Evolutionary conservation across 2,888 invertebrate species (phyloP).

Genomic region (Diogma glabrata): DNA sequence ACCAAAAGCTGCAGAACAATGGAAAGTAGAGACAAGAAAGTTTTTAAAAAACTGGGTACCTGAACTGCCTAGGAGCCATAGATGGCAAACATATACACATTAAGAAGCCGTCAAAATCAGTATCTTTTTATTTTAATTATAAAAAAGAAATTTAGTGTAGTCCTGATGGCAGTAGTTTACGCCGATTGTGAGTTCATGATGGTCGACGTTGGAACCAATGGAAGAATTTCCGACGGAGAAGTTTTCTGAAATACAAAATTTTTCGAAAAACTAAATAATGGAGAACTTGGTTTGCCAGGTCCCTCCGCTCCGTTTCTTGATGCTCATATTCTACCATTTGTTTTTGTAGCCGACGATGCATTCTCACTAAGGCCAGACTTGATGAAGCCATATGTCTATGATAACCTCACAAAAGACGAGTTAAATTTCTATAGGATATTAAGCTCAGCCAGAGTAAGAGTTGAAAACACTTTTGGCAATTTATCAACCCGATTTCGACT

Average conservation of each 20-base stretch:
- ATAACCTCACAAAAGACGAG: neutral
- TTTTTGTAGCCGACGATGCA: neutral
- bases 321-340: constrained; percentile 3
- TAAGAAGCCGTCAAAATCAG: too few species aligned
- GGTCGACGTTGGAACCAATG: neutral
- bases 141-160: neutral
- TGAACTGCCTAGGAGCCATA: neutral
- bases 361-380: constrained; percentile 1
- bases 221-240: neutral
- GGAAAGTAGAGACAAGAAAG: neutral
- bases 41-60: constrained; percentile 3
- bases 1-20: constrained; percentile 2
- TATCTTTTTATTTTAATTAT: neutral
- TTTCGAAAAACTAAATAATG: neutral
- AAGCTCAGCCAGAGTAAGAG: constrained; percentile 5
- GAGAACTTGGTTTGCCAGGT: neutral
- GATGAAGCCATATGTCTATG: neutral
- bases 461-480: neutral
- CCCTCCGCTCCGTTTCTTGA: neutral
- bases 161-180: neutral
- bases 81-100: neutral
- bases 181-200: neutral
- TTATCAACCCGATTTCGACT: neutral
- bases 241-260: neutral
- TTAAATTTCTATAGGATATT: neutral